Percentiles rank a stretch among this genome's conserved stretches.
Evolutionary conservation across 2,797 vertebrate genomes (phyloP).

Genomic region (Sebastes reedi): DNA sequence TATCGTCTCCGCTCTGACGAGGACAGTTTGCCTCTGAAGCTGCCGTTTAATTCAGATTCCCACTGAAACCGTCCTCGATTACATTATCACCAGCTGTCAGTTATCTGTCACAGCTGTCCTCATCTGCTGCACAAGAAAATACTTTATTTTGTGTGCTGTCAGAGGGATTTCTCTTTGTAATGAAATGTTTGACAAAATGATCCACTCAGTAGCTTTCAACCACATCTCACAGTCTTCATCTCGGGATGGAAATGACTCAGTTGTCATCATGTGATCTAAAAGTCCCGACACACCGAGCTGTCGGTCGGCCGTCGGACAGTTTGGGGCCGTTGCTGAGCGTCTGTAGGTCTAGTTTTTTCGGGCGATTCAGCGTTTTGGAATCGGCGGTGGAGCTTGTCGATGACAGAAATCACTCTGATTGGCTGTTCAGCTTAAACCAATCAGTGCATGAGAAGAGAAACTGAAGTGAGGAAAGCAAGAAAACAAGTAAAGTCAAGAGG

Average conservation of each 20-base stretch:
- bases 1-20: not conserved
- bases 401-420: too few relatives aligned
- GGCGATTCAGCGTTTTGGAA: too few relatives aligned
- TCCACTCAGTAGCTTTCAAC: not conserved
- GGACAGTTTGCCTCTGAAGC: not conserved
- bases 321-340: too few relatives aligned
- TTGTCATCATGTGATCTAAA: not conserved
- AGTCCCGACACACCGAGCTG: too few relatives aligned
- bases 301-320: too few relatives aligned
- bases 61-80: not conserved
- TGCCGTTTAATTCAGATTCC: not conserved
- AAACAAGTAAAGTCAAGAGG: too few relatives aligned
- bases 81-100: slow-evolving; percentile 3
- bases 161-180: not conserved
- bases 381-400: too few relatives aligned
- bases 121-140: not conserved
- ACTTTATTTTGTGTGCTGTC: not conserved
- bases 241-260: not conserved
- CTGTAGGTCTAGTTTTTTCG: too few relatives aligned
- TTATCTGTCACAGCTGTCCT: not conserved
- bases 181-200: not conserved
- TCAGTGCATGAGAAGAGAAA: too few relatives aligned
- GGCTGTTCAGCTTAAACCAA: too few relatives aligned
- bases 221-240: not conserved
- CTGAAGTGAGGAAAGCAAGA: too few relatives aligned